Evolutionary conservation across 2,888 invertebrate species (phyloP).

Genomic region (Parasteatoda lunata): DNA sequence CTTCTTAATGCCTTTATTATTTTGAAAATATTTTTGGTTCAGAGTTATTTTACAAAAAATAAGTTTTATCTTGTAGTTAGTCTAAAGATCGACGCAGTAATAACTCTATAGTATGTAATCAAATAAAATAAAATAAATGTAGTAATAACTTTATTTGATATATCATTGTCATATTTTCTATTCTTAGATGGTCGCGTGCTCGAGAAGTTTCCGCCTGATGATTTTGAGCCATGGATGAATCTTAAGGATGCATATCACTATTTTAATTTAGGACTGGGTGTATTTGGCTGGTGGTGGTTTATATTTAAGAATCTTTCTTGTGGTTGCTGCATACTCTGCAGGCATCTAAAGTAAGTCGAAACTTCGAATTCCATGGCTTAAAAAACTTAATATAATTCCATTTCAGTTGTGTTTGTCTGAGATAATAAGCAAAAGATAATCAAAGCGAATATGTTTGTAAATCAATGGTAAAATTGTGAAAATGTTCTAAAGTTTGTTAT

Average conservation of each 20-base stretch:
- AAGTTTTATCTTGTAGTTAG: too few species aligned
- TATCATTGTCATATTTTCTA: background rate
- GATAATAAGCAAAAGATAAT: too few species aligned
- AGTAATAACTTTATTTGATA: background rate
- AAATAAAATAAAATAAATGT: background rate
- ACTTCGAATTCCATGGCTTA: too few species aligned
- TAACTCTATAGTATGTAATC: too few species aligned
- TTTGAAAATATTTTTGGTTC: too few species aligned
- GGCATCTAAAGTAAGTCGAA: constrained; percentile 34
- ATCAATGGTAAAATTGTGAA: too few species aligned
- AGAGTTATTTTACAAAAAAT: too few species aligned
- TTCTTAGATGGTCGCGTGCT: constrained; percentile 34
- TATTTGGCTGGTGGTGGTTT: constrained; percentile 58
- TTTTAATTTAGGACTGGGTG: constrained; percentile 44
- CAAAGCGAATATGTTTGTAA: too few species aligned
- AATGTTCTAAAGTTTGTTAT: too few species aligned
- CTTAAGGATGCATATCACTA: constrained; percentile 41
- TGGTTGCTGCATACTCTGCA: constrained; percentile 41
- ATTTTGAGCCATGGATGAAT: constrained; percentile 54
- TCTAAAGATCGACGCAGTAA: too few species aligned
- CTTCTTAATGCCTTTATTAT: too few species aligned
- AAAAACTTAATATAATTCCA: background rate
- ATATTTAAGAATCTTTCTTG: constrained; percentile 40
- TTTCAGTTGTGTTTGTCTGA: background rate
- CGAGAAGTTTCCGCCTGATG: constrained; percentile 38